phyloP scores from a whole-genome alignment of 2,888 invertebrate species.

The Meteorus cinctellus region DNA sequence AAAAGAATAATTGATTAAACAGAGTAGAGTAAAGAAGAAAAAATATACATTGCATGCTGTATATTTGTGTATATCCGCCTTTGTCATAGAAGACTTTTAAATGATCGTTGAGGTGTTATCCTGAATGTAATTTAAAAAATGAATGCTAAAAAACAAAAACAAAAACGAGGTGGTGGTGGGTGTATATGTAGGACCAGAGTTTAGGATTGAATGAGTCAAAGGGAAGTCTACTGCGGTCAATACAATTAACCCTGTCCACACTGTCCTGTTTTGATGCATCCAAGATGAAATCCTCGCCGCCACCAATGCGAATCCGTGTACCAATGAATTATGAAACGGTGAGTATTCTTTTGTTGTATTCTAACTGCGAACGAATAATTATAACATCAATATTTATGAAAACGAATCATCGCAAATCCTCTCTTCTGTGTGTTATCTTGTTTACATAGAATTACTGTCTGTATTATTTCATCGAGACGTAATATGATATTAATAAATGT shows the following conservation, averaged over 20 bases:
- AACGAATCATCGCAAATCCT: not conserved
- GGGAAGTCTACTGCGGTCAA: conserved; percentile 63
- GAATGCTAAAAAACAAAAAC: not conserved
- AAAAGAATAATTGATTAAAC: not conserved
- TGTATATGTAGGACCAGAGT: conserved; percentile 61
- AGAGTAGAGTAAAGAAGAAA: not conserved
- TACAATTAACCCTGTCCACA: conserved; percentile 64
- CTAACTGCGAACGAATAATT: not conserved
- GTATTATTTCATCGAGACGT: not conserved
- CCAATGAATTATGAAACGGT: conserved; percentile 55
- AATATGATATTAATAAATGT: not conserved
- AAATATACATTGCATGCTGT: conserved; percentile 13
- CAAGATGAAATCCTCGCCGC: conserved; percentile 65
- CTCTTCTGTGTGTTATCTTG: too few species aligned
- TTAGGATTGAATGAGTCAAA: conserved; percentile 60
- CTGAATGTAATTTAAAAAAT: conserved; percentile 23
- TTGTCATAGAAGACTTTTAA: conserved; percentile 25
- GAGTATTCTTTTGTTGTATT: conserved; percentile 47
- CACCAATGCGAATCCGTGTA: conserved; percentile 66
- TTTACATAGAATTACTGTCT: not conserved
- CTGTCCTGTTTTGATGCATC: conserved; percentile 66
- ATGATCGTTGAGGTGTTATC: conserved; percentile 28
- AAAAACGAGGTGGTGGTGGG: conserved; percentile 59
- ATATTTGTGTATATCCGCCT: not conserved
- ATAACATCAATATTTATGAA: not conserved